Conservation (phyloP, 2,888 invertebrate genomes). For the Drosophila tripunctata region DNA sequence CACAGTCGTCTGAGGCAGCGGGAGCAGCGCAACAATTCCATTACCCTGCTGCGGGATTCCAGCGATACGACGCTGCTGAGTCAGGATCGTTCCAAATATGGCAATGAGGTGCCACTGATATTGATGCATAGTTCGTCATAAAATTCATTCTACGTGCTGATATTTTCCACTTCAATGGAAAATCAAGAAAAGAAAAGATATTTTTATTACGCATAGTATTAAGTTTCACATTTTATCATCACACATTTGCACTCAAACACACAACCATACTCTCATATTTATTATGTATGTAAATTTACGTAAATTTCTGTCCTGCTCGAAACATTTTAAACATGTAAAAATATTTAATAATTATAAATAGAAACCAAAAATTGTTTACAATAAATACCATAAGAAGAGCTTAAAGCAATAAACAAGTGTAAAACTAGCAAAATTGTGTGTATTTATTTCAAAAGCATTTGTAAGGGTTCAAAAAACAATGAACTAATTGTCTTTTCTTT, state of each 20-base stretch:
- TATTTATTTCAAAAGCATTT: neutral
- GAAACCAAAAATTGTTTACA: slow-evolving; percentile 34
- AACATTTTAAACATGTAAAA: slow-evolving; percentile 11
- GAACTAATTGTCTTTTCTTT: neutral
- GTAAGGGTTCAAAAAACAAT: neutral
- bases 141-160: slow-evolving; percentile 8
- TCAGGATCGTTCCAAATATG: slow-evolving; percentile 35
- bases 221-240: slow-evolving; percentile 24
- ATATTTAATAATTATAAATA: slow-evolving; percentile 24
- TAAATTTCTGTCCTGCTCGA: slow-evolving; percentile 11
- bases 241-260: slow-evolving; percentile 6
- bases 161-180: slow-evolving; percentile 13
- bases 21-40: slow-evolving; percentile 58
- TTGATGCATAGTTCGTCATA: slow-evolving; percentile 36
- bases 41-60: slow-evolving; percentile 51
- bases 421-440: neutral
- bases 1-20: slow-evolving; percentile 84
- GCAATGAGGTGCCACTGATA: slow-evolving; percentile 34
- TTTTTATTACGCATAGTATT: slow-evolving; percentile 15
- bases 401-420: slow-evolving; percentile 32
- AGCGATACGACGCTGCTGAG: slow-evolving; percentile 58
- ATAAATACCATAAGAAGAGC: slow-evolving; percentile 23
- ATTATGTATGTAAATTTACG: slow-evolving; percentile 21
- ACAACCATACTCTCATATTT: slow-evolving; percentile 14
- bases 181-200: slow-evolving; percentile 2